phyloP scores from a whole-genome alignment of 2,113 vertebrate species.

The Brachionichthys hirsutus region DNA sequence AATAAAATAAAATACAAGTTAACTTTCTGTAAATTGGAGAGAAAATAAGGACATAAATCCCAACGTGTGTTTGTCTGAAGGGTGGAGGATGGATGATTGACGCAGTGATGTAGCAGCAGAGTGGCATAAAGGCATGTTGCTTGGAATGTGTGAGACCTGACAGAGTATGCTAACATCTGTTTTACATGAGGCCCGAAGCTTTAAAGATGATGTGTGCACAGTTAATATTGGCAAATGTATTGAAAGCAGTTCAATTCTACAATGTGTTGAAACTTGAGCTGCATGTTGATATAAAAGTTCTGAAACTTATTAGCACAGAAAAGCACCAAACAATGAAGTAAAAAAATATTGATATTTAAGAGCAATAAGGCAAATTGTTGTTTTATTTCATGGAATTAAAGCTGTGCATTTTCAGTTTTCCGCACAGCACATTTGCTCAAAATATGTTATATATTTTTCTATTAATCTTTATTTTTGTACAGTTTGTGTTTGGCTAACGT shows the following conservation, averaged over 20 bases:
- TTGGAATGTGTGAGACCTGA: neutral
- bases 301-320: neutral
- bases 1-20: too few relatives aligned
- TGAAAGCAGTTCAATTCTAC: neutral
- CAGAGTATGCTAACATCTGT: neutral
- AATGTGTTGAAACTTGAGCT: constrained; percentile 11
- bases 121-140: neutral
- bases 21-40: neutral
- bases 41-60: constrained; percentile 3
- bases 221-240: neutral
- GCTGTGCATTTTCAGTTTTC: constrained; percentile 16
- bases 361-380: neutral
- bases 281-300: constrained; percentile 2
- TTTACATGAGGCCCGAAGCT: neutral
- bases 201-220: neutral
- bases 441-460: constrained; percentile 70
- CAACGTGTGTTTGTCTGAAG: constrained; percentile 26
- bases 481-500: constrained; percentile 50
- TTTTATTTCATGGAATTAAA: constrained; percentile 1
- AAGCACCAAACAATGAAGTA: constrained; percentile 12
- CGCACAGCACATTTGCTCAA: constrained; percentile 33
- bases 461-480: constrained; percentile 73
- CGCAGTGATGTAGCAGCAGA: constrained; percentile 16
- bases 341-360: neutral
- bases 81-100: constrained; percentile 22